Evolutionary conservation across 2,888 invertebrate species (phyloP).

Genomic region (Drosophila formosana): DNA sequence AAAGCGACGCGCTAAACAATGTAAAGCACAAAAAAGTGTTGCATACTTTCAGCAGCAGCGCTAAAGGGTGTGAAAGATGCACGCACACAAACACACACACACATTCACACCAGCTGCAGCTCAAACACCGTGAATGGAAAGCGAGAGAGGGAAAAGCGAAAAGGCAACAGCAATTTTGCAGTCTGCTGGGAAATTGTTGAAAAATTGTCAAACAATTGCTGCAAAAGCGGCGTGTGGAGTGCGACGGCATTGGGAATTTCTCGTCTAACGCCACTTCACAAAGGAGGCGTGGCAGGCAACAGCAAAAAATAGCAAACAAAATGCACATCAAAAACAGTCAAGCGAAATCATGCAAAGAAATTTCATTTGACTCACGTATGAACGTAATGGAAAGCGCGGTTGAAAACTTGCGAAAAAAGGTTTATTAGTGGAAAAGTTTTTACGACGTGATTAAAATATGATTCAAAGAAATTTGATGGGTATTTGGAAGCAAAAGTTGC

Average conservation of each 20-base stretch:
- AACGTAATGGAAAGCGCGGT: constrained; percentile 1
- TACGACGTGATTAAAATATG: constrained; percentile 56
- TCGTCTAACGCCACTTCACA: not conserved
- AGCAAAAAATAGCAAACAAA: constrained; percentile 32
- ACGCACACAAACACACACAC: constrained; percentile 30
- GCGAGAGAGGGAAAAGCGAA: not conserved
- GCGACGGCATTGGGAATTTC: constrained; percentile 19
- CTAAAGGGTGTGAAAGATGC: constrained; percentile 72
- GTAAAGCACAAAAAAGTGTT: constrained; percentile 66
- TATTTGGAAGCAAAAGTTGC: constrained; percentile 22
- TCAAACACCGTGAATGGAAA: constrained; percentile 30
- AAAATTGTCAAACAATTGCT: constrained; percentile 80
- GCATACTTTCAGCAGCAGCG: constrained; percentile 74
- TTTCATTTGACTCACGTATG: constrained; percentile 59
- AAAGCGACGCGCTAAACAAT: constrained; percentile 60
- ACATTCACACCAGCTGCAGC: not conserved
- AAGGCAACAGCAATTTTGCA: constrained; percentile 39
- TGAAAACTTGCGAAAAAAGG: constrained; percentile 7
- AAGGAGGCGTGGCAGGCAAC: constrained; percentile 28
- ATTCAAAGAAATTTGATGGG: constrained; percentile 28
- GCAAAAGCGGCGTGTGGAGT: constrained; percentile 18
- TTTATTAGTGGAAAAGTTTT: constrained; percentile 49
- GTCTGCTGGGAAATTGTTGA: constrained; percentile 75
- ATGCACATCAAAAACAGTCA: constrained; percentile 48
- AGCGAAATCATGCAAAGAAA: constrained; percentile 51